Evolutionary conservation across 2,113 vertebrate genomes (phyloP), one percentile per base, ranked within the genome.

Genomic region (Clarias gariepinus): DNA sequence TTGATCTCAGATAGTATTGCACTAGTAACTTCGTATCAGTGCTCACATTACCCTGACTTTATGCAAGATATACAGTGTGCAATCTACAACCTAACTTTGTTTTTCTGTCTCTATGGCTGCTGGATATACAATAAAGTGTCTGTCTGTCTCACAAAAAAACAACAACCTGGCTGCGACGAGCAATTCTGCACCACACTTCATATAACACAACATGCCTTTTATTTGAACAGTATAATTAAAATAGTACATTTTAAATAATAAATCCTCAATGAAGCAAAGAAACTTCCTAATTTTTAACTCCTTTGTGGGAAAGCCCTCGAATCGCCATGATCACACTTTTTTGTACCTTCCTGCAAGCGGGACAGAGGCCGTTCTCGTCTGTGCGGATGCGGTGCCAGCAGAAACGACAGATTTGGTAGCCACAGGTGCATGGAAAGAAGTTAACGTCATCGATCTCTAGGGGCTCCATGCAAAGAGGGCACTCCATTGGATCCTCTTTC

Each of bases 311-410:
- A 60, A 18, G 9, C 19, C 11, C 15, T 61, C 5, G 7, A 60
- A 23, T 23, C 19, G 36, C 30, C 19, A n/a, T 0, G 1, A 12
- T 33, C 21, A 57, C 69, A 28, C 15, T 1, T 4, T 16, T 19
- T 41, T 18, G 92, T 94, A 97, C 97, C 96, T 98, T 98, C 95
- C 97, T 96, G 94, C 97, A 98, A 91, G 97, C 97, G 90, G 97
- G 97, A 93, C 97, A 98, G 90, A 97, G 97, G 87, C 97, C 97
- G 89, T 98, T 98, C 93, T 98, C 97, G 87, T 97, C 97, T 89
- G 97, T 98, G 93, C 97, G 96, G 92, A 97, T 98, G 91, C 97
- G 95, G 92, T 97, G 97, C 97, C 97, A 98, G 94, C 96, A 98
- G 93, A 98, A 98, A 88, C 97, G 96, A 90, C 97, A 98, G 87